These are phyloP conservation scores for Drosophila mercatorum DNA, from an alignment of 2,888 invertebrate species.

Conservation along the genomic window DNA sequence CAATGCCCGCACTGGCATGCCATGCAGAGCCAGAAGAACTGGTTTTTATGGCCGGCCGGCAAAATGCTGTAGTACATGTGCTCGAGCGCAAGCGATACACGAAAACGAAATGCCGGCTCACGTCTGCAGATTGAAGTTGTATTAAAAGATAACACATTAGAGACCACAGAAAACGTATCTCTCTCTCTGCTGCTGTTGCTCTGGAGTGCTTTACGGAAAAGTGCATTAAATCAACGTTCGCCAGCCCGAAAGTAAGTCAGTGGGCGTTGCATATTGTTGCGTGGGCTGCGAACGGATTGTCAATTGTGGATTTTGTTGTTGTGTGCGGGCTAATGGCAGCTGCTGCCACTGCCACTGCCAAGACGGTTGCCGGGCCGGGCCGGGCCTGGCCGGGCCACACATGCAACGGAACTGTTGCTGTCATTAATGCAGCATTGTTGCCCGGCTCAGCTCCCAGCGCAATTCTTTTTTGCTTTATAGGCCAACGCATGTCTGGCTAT, in stretches of 20 bases:
- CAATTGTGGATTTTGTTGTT: conserved; percentile 1
- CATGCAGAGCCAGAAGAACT: conserved; percentile 54
- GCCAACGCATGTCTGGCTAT: conserved; percentile 55
- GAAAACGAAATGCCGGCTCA: conserved; percentile 54
- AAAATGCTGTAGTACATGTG: conserved; percentile 43
- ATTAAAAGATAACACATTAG: conserved; percentile 77
- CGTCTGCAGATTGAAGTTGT: conserved; percentile 71
- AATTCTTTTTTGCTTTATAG: conserved; percentile 37
- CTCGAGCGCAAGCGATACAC: conserved; percentile 14
- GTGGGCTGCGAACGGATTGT: conserved; percentile 23
- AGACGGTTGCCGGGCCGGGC: background rate
- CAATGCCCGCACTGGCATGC: conserved; percentile 32
- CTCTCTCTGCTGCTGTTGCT: background rate
- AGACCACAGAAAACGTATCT: conserved; percentile 32
- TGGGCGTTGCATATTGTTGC: conserved; percentile 56
- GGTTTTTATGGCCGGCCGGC: conserved; percentile 72
- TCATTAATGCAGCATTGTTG: conserved; percentile 67
- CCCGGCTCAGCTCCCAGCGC: conserved; percentile 28
- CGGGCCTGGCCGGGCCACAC: conserved; percentile 39
- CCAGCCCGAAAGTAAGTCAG: conserved; percentile 70
- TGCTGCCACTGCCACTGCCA: conserved; percentile 25
- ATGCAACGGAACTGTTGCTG: conserved; percentile 69
- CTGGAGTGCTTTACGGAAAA: conserved; percentile 46
- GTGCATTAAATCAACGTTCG: conserved; percentile 59
- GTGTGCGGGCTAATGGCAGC: conserved; percentile 51